Base-by-base conservation (phyloP, 2,113 vertebrate genomes). In the Coracopsis vasa region DNA sequence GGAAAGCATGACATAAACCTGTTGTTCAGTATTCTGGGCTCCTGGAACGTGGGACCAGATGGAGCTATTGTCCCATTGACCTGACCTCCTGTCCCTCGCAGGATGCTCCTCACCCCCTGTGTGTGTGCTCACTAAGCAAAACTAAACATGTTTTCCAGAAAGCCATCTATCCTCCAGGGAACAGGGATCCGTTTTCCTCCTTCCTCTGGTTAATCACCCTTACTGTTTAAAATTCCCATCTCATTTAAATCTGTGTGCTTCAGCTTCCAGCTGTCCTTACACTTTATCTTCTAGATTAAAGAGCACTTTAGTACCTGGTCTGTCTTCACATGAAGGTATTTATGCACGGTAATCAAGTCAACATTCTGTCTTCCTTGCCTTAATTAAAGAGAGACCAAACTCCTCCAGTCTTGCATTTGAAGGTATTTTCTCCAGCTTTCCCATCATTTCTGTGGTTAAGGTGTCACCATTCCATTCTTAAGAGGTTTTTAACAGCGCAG, bases 391-490 rank as follows among this genome's bases (percentile, higher is more conserved):
- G n/a, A 60, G 62, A 27, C 64, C 82, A 28, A 29, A 29, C 83
- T 90, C 61, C 82, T 60, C 31, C 35, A 6, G 42, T 31, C 28
- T 74, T 66, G 5, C 75, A 45, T 50, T 28, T 31, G 67, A n/a
- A 82, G 39, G 45, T 7, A 16, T 86, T 92, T 66, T 5, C 67
- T 23, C 3, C 31, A 1, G 7, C 19, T 48, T n/a, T 16, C 19
- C 42, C 21, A 16, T 44, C 1, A 1, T 31, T 79, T 58, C 18
- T 47, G 70, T 48, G 23, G 6, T 18, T 81, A 8, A 0, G 6
- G 0, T 5, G 24, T 50, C 11, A 1, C 19, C 15, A 5, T 47
- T 58, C n/a, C 16, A 0, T 61, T 79, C 72, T 28, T 7, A 3
- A 7, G 51, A 3, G 61, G 28, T 13, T 48, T 72, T 56, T 37